These are phyloP conservation scores for Lates japonicus DNA, from an alignment of 2,797 vertebrate species.

Conservation along the genomic window DNA sequence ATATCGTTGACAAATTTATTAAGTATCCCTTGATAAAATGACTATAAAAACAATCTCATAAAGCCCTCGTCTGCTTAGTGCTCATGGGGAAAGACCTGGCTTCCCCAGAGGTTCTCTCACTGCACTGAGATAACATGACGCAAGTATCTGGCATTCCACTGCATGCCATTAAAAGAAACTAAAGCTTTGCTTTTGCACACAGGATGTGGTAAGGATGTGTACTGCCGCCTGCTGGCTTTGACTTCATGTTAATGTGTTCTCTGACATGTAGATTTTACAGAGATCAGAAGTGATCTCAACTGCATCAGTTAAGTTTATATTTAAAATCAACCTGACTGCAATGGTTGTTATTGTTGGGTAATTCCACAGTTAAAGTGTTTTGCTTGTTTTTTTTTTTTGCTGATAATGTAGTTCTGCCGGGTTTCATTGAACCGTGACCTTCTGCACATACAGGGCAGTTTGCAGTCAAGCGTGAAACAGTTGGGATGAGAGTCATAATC, in stretches of 20 bases:
- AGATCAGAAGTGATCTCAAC: not conserved
- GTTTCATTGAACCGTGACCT: not conserved
- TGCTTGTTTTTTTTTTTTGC: not conserved
- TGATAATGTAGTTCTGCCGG: not conserved
- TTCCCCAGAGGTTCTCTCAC: conserved; percentile 23
- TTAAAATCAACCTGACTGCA: not conserved
- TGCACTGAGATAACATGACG: conserved; percentile 13
- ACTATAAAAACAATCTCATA: conserved; percentile 1
- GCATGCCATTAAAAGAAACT: conserved; percentile 21
- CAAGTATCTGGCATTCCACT: conserved; percentile 2
- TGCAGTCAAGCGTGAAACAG: not conserved
- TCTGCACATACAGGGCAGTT: not conserved
- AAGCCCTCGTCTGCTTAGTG: conserved; percentile 13
- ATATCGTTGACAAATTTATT: not conserved
- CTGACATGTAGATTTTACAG: not conserved
- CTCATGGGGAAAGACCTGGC: not conserved
- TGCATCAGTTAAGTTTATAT: not conserved
- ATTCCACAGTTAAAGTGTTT: not conserved
- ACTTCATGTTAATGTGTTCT: not conserved
- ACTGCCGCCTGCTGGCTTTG: not conserved
- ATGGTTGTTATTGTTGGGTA: not conserved
- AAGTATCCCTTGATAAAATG: not conserved
- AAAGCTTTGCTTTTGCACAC: conserved; percentile 28
- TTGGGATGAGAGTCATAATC: not conserved
- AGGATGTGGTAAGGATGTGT: conserved; percentile 21